Evolutionary conservation across 2,888 invertebrate species (phyloP), one percentile per base, ranked within the genome.

Genomic region (Pterostichus niger): DNA sequence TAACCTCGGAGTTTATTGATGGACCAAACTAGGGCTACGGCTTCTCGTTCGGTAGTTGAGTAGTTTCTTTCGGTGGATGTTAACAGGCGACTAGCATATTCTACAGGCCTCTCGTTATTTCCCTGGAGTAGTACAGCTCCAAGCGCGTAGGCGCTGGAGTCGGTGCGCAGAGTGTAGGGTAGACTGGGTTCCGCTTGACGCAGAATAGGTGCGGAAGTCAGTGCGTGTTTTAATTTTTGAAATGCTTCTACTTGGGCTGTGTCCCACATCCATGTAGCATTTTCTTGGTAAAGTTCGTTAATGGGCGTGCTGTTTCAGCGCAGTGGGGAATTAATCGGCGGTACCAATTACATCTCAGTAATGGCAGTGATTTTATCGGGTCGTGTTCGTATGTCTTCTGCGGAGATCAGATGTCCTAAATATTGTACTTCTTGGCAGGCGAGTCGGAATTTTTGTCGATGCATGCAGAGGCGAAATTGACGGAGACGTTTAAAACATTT

Each of bases 1-100:
- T 35, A 35, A 35, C 35, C 35, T 35, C 4, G 35, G 35, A 35
- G 6, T 35, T 5, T 35, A 35, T 35, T 35, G 6, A 35, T 35
- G 35, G 35, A 35, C 35, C 35, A 35, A 35, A 35, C 35, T 33
- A 0, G 85, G 24, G 61, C 85, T 82, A 88, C n/a, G 6, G 73
- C 73, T 73, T 73, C 44, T 13, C 44, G n/a, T 15, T 73, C 73
- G 33, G 33, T 15, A 4, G 24, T 35, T 24, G 49, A 24, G 15
- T 73, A 73, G 6, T 15, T 33, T 15, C 49, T 73, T 46, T 73
- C 73, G 7, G 44, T 15, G 2, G 33, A 11, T 6, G 15, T 15
- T 9, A 73, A n/a, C 15, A 46, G 11, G 2, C 61, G 44, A n/a
- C 13, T 35, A 15, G 73, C 44, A n/a, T 73, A 73, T 6, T 33